phyloP scores from a whole-genome alignment of 2,888 invertebrate genomes.

The Lasioglossum leucozonium region DNA sequence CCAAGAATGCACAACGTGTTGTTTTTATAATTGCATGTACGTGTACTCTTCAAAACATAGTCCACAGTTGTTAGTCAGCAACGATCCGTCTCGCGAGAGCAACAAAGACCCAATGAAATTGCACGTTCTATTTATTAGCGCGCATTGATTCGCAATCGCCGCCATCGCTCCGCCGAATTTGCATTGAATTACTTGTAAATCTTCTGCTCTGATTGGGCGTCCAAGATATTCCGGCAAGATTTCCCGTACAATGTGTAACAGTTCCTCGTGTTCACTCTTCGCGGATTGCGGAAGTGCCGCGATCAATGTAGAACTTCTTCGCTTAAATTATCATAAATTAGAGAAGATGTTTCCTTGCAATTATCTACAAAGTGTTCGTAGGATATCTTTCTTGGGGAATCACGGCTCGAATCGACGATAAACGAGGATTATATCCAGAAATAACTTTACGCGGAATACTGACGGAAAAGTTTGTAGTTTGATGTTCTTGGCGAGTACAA shows the following conservation, averaged over 20 bases:
- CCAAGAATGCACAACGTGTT: background rate
- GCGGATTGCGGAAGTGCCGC: conserved; percentile 15
- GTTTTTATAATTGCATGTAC: background rate
- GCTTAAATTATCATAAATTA: conserved; percentile 16
- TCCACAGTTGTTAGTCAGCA: background rate
- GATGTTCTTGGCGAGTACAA: background rate
- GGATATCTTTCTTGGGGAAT: background rate
- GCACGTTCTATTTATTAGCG: conserved; percentile 34
- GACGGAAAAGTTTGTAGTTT: background rate
- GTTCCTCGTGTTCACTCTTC: conserved; percentile 9
- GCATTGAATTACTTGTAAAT: conserved; percentile 38
- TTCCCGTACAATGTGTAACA: conserved; percentile 33
- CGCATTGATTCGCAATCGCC: conserved; percentile 33
- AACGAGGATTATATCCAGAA: background rate
- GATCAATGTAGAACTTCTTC: background rate
- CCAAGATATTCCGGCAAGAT: background rate
- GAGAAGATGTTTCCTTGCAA: background rate
- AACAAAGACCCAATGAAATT: conserved; percentile 38
- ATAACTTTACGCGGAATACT: background rate
- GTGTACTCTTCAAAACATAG: background rate
- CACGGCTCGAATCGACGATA: background rate
- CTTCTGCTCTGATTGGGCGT: conserved; percentile 14
- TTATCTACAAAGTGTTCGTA: background rate
- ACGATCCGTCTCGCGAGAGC: conserved; percentile 13
- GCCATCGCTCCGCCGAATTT: conserved; percentile 13